Percentiles rank a stretch among this genome's conserved stretches.
phyloP scores from a whole-genome alignment of 2,797 vertebrate species.

The Rhinogobio ventralis region DNA sequence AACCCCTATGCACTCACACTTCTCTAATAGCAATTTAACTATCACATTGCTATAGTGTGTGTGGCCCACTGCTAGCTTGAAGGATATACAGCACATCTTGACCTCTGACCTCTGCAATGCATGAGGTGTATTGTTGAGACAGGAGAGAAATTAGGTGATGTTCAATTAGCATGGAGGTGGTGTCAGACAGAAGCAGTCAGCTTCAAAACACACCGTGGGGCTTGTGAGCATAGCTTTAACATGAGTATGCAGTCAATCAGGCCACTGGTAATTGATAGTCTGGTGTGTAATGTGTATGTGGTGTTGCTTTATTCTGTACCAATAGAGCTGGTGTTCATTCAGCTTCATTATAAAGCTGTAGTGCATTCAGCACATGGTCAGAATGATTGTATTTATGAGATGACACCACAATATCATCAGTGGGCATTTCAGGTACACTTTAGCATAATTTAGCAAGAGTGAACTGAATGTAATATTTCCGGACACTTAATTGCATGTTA shows the following conservation, averaged over 20 bases:
- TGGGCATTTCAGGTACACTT: background rate
- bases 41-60: conserved; percentile 56
- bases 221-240: background rate
- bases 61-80: conserved; percentile 71
- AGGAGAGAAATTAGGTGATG: conserved; percentile 31
- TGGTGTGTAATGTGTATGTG: background rate
- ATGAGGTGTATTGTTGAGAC: conserved; percentile 54
- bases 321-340: no score
- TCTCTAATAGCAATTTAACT: conserved; percentile 14
- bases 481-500: no score
- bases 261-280: background rate
- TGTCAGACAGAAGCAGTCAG: conserved; percentile 3
- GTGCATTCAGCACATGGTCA: background rate
- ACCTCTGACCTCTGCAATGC: conserved; percentile 63
- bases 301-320: conserved; percentile 8
- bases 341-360: no score
- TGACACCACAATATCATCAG: background rate
- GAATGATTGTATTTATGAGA: background rate
- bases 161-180: conserved; percentile 1
- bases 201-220: background rate
- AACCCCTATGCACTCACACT: no score
- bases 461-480: no score
- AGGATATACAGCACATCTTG: conserved; percentile 65
- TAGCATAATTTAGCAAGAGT: no score
- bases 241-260: background rate